These are phyloP conservation scores for Palaemon carinicauda DNA, from an alignment of 1,140 invertebrate species.

Conservation along the genomic window DNA sequence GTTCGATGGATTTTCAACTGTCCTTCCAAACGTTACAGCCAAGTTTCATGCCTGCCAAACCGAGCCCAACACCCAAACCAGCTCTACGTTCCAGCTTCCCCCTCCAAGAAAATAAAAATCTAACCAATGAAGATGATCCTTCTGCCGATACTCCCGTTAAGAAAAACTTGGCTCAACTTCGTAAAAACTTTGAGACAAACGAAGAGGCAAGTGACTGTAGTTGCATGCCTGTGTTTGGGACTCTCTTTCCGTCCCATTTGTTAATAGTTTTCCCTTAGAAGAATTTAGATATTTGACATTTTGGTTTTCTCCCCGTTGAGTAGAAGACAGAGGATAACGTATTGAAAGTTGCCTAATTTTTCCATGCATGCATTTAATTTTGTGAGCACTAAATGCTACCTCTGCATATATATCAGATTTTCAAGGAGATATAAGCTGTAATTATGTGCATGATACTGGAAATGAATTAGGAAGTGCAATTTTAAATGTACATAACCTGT, in stretches of 20 bases:
- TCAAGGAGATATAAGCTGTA: too few species aligned
- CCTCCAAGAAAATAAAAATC: slow-evolving; percentile 41
- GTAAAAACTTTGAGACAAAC: slow-evolving; percentile 20
- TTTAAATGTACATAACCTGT: too few species aligned
- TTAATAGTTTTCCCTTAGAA: neutral
- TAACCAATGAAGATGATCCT: slow-evolving; percentile 32
- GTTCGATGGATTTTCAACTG: neutral
- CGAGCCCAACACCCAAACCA: slow-evolving; percentile 35
- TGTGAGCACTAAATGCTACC: too few species aligned
- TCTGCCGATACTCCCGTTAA: neutral
- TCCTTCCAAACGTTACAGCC: slow-evolving; percentile 17
- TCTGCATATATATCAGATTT: too few species aligned
- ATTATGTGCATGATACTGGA: too few species aligned
- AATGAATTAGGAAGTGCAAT: too few species aligned
- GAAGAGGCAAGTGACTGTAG: slow-evolving; percentile 24
- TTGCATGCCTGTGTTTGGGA: slow-evolving; percentile 3
- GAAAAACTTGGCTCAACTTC: slow-evolving; percentile 23
- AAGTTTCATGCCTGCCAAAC: slow-evolving; percentile 38
- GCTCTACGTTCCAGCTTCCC: slow-evolving; percentile 33
- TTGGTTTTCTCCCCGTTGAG: neutral
- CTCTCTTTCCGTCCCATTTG: too few species aligned
- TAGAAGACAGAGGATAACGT: too few species aligned
- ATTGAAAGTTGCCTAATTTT: too few species aligned
- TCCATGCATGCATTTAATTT: too few species aligned
- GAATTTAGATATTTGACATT: neutral